These are phyloP conservation scores for Rhinichthys osculus DNA, from an alignment of 2,797 vertebrate species.

Conservation along the genomic window DNA sequence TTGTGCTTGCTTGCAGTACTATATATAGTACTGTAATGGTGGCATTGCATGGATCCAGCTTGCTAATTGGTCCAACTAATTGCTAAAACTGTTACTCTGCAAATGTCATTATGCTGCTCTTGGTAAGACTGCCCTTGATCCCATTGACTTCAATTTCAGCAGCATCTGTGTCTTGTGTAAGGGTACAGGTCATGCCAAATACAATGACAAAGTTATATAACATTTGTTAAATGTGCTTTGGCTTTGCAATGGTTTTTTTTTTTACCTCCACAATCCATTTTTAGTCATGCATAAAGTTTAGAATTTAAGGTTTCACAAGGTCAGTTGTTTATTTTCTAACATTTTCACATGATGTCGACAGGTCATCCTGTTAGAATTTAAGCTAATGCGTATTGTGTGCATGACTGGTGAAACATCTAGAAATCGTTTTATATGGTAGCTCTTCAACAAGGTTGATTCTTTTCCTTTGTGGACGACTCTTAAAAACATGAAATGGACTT, in stretches of 20 bases:
- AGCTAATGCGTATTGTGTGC: background rate
- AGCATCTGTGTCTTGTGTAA: conserved; percentile 25
- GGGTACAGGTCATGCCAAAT: background rate
- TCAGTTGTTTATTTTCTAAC: conserved; percentile 46
- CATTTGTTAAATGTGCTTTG: background rate
- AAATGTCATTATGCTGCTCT: conserved; percentile 42
- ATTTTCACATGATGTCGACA: conserved; percentile 20
- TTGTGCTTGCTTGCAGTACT: background rate
- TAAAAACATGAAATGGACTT: background rate
- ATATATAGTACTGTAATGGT: conserved; percentile 24
- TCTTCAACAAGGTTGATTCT: background rate
- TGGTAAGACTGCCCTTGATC: conserved; percentile 37
- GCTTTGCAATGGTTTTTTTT: background rate
- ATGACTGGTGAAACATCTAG: background rate
- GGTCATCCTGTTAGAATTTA: background rate
- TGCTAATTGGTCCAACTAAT: conserved; percentile 18
- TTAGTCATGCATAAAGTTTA: conserved; percentile 26
- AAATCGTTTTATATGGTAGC: background rate
- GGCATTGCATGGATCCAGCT: conserved; percentile 1
- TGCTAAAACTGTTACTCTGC: conserved; percentile 39
- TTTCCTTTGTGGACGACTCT: background rate
- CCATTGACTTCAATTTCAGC: background rate
- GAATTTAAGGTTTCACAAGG: conserved; percentile 36
- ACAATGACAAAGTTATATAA: background rate
- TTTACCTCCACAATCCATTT: background rate